A percentile compares a stretch with the other conserved stretches of the same genome.
phyloP scores from a whole-genome alignment of 2,888 invertebrate species.

The Lepetodrilus schrolli region DNA sequence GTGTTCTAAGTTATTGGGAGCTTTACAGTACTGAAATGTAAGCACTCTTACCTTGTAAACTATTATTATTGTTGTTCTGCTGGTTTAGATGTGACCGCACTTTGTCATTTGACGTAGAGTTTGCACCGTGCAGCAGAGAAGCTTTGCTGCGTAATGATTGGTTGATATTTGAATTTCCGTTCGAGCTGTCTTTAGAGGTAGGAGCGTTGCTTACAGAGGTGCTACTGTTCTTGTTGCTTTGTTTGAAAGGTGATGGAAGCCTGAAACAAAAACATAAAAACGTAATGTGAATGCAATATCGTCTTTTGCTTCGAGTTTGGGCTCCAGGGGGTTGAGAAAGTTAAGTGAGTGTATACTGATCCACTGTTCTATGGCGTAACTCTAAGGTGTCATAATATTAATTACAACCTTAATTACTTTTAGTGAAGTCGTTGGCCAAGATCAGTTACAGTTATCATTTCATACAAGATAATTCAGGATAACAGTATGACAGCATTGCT shows the following conservation, averaged over 20 bases:
- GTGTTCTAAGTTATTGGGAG: too few species aligned
- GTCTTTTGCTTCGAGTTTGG: too few species aligned
- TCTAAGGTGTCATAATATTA: too few species aligned
- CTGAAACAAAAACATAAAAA: conserved; percentile 57
- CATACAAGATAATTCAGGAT: too few species aligned
- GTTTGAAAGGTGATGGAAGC: conserved; percentile 64
- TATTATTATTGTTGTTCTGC: conserved; percentile 52
- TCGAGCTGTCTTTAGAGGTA: conserved; percentile 50
- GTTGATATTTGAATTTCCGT: conserved; percentile 47
- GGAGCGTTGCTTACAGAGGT: conserved; percentile 60
- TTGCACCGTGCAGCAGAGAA: conserved; percentile 39
- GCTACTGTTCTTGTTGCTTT: conserved; percentile 56
- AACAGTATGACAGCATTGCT: too few species aligned
- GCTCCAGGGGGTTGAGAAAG: too few species aligned
- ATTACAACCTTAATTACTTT: too few species aligned
- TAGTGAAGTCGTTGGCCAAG: too few species aligned
- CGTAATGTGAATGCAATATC: too few species aligned
- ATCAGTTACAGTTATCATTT: too few species aligned
- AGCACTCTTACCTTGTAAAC: background rate
- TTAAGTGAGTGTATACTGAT: too few species aligned
- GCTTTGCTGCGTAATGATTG: conserved; percentile 48
- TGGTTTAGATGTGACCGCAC: conserved; percentile 55
- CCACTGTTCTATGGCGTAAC: too few species aligned
- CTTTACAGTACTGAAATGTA: background rate
- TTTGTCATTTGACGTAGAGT: conserved; percentile 42